These are phyloP conservation scores for Pomatostomus ruficeps DNA, from an alignment of 2,113 vertebrate species.

Conservation along the genomic window DNA sequence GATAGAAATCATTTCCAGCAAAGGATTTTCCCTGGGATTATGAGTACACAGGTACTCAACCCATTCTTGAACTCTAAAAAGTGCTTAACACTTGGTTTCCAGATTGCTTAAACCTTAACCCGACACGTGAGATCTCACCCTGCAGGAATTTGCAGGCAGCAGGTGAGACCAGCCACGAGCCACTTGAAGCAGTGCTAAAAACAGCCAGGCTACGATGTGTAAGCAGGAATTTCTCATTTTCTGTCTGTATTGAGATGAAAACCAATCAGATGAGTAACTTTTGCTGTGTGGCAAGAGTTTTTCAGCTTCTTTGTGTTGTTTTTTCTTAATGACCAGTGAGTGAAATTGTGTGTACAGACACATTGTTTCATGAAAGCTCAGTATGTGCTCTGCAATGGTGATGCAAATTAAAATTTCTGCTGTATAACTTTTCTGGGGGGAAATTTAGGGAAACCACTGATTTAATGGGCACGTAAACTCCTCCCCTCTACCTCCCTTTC, in stretches of 20 bases:
- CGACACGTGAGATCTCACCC: not conserved
- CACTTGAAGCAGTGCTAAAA: not conserved
- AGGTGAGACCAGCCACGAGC: not conserved
- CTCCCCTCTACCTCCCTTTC: not conserved
- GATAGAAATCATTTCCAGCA: not conserved
- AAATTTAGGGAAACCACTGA: not conserved
- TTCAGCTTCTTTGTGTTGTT: not conserved
- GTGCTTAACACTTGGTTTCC: not conserved
- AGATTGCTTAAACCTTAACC: not conserved
- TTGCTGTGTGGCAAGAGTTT: not conserved
- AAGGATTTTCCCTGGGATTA: not conserved
- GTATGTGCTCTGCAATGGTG: not conserved
- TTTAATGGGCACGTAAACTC: not conserved
- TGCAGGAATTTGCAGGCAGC: not conserved
- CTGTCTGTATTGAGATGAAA: not conserved
- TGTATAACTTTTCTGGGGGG: rapidly evolving
- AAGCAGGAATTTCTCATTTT: not conserved
- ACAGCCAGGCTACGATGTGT: not conserved
- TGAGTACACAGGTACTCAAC: not conserved
- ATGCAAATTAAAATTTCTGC: not conserved
- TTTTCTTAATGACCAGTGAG: not conserved
- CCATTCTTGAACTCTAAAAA: not conserved
- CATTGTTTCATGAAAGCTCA: not conserved
- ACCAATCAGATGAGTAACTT: not conserved
- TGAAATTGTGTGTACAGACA: not conserved